phyloP scores from a whole-genome alignment of 2,113 vertebrate genomes.

The Hydrochoerus hydrochaeris region DNA sequence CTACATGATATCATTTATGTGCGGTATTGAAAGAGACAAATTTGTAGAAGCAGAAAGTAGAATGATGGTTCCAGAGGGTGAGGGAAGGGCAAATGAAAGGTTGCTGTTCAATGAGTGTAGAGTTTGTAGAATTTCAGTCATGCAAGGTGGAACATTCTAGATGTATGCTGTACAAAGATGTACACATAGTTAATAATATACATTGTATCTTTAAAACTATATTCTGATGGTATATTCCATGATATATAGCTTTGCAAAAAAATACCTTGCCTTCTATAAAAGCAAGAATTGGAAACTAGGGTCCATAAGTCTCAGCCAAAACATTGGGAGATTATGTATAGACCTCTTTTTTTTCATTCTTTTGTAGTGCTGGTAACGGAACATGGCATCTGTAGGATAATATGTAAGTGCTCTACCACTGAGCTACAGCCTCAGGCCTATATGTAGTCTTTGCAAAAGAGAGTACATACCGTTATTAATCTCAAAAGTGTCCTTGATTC shows the following conservation, averaged over 20 bases:
- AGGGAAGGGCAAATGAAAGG: background rate
- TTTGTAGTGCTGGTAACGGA: background rate
- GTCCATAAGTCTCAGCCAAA: background rate
- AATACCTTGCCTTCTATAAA: background rate
- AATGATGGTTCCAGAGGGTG: background rate
- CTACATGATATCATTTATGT: background rate
- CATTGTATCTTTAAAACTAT: background rate
- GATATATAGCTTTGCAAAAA: background rate
- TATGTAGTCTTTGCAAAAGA: background rate
- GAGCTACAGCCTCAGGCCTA: background rate
- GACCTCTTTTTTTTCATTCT: background rate
- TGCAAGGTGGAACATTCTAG: background rate
- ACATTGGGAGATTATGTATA: background rate
- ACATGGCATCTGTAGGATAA: background rate
- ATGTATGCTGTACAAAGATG: background rate
- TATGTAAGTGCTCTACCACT: background rate
- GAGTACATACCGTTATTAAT: background rate
- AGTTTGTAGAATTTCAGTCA: background rate
- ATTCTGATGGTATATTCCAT: background rate
- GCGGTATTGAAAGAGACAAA: constrained; percentile 7
- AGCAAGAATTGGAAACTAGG: constrained; percentile 14
- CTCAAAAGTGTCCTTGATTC: constrained; percentile 8
- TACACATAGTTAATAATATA: background rate
- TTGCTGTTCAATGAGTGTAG: background rate
- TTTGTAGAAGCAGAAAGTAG: constrained; percentile 4